These are phyloP conservation scores for Norana najaformis DNA, from an alignment of 2,888 invertebrate species.

Conservation along the genomic window DNA sequence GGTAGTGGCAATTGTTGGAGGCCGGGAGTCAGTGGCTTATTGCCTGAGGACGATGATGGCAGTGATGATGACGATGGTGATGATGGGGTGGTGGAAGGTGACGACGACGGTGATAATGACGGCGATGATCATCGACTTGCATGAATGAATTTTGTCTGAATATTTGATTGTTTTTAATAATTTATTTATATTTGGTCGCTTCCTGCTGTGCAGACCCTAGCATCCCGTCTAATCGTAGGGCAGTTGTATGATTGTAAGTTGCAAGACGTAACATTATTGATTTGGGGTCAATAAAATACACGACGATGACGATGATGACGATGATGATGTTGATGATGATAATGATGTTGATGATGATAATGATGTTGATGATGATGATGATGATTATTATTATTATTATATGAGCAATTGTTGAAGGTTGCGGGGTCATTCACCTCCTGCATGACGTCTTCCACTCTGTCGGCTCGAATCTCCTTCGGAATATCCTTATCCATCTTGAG, in stretches of 20 bases:
- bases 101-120: not conserved
- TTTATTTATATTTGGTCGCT: too few relatives aligned
- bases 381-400: not conserved
- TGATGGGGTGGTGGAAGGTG: not conserved
- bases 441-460: conserved; percentile 37
- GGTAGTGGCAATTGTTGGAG: too few relatives aligned
- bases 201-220: too few relatives aligned
- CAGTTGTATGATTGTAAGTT: too few relatives aligned
- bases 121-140: not conserved
- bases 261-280: too few relatives aligned
- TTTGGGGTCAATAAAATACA: not conserved
- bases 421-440: conserved; percentile 16
- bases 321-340: not conserved
- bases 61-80: not conserved
- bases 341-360: not conserved
- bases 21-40: too few relatives aligned
- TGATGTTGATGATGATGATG: not conserved
- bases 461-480: conserved; percentile 31
- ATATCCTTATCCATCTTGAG: conserved; percentile 38
- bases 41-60: not conserved
- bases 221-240: too few relatives aligned
- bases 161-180: too few relatives aligned
- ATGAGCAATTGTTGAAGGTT: not conserved
- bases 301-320: not conserved
- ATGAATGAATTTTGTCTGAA: too few relatives aligned